Evolutionary conservation across 1,140 invertebrate species (phyloP).

Genomic region (Drosophila pachea): DNA sequence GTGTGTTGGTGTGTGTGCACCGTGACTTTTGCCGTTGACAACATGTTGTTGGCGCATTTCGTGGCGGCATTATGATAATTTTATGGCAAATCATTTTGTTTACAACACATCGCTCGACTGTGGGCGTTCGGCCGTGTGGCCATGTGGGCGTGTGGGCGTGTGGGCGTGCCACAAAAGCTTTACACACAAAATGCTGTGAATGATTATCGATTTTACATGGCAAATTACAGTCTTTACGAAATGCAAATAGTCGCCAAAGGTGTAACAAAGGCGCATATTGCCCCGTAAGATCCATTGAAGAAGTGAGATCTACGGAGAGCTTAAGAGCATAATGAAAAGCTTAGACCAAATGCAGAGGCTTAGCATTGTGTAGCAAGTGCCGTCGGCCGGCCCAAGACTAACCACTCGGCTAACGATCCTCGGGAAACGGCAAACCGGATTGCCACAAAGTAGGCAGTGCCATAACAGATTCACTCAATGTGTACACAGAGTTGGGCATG

Average conservation of each 20-base stretch:
- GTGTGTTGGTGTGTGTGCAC: constrained; percentile 2
- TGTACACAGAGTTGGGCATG: constrained; percentile 34
- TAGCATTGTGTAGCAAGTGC: constrained; percentile 1
- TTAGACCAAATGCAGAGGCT: too few relatives aligned
- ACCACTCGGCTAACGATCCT: background rate
- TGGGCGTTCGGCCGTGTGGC: background rate
- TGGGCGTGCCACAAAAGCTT: constrained; percentile 50
- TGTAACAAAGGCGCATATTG: constrained; percentile 13
- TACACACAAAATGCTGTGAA: constrained; percentile 65
- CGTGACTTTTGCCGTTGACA: constrained; percentile 55
- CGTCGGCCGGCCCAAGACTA: constrained; percentile 16
- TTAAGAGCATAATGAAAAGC: too few relatives aligned
- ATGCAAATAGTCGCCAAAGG: constrained; percentile 15
- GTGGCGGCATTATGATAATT: constrained; percentile 73
- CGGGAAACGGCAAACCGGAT: constrained; percentile 37
- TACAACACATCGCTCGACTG: constrained; percentile 60
- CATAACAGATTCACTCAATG: constrained; percentile 67
- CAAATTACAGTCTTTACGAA: constrained; percentile 54
- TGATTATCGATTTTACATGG: constrained; percentile 75
- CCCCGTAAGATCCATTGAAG: background rate
- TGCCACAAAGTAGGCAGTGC: constrained; percentile 62
- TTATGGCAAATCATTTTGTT: constrained; percentile 77
- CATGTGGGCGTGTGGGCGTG: constrained; percentile 22
- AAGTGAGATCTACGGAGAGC: background rate
- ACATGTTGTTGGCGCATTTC: constrained; percentile 76